Evolutionary conservation across 2,888 invertebrate genomes (phyloP), one percentile per base, ranked within the genome.

Genomic region (Bugula neritina): DNA sequence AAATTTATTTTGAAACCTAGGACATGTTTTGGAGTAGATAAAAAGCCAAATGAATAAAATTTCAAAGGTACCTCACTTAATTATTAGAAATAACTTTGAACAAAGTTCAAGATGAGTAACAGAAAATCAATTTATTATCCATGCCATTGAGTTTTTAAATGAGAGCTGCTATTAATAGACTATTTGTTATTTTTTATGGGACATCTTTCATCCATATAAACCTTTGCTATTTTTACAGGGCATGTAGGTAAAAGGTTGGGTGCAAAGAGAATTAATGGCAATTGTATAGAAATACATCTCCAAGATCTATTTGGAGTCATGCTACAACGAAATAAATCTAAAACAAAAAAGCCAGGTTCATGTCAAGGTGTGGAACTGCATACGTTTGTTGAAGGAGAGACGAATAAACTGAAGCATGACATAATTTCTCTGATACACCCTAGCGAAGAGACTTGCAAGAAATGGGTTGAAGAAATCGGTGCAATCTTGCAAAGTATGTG

Each of bases 371-470:
- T 74, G 1, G 71, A 63, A 1, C 25, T 74, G 35, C 52, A 57
- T 57, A 63, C 58, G 2, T 73, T 72, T 69, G 71, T 71, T 17
- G 57, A 63, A 25, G 73, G 71, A 69, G 73, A 71, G 29, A 57
- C 31, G 3, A 73, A 73, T 35, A 54, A 63, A 17, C 70, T 71
- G 17, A 72, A 69, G 63, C 72, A 73, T 21, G 23, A 72, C 43
- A 29, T 71, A 1, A 63, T 74, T 3, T 25, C 71, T 27, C 71
- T 74, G 10, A 29, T 23, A 1, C 74, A 74, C 34, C 74, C 74
- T 17, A 74, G 73, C 71, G 74, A 73, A 35, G 74, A 55, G 35
- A 69, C 72, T 35, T 58, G 72, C 52, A 35, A 13, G 25, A 23
- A 34, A n/a, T 74, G 73, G 73, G 34, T 72, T 25, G 55, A 69